These are phyloP conservation scores for Mormyrops attenuatus DNA, from an alignment of 2,797 vertebrate genomes.

Conservation along the genomic window DNA sequence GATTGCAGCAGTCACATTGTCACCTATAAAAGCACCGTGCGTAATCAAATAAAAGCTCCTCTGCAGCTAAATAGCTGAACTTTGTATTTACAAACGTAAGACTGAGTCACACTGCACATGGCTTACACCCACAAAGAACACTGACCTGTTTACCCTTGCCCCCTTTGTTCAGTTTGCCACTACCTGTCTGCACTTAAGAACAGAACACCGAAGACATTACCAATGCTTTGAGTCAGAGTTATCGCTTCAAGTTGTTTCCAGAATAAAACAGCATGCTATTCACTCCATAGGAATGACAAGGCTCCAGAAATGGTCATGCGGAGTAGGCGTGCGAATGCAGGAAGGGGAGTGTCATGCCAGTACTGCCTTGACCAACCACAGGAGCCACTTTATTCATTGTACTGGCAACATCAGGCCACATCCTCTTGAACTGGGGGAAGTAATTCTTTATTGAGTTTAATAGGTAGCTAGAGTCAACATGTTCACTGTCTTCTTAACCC, in stretches of 20 bases:
- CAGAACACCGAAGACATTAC: not conserved
- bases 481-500: not conserved
- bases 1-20: not conserved
- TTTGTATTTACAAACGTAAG: not conserved
- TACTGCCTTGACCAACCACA: slow-evolving; percentile 50
- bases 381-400: slow-evolving; percentile 38
- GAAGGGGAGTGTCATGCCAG: not conserved
- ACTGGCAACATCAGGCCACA: slow-evolving; percentile 19
- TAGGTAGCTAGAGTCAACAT: slow-evolving; percentile 26
- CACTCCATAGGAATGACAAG: not conserved
- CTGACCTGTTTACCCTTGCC: not conserved
- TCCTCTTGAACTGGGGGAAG: slow-evolving; percentile 45
- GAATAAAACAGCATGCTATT: not conserved
- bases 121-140: not conserved
- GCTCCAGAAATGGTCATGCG: not conserved
- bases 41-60: not conserved
- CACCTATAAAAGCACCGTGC: not conserved
- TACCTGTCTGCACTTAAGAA: slow-evolving; percentile 19
- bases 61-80: not conserved
- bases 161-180: not conserved
- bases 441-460: slow-evolving; percentile 41
- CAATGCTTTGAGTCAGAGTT: slow-evolving; percentile 7
- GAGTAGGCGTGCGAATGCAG: too few relatives aligned
- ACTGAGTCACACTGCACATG: slow-evolving; percentile 12
- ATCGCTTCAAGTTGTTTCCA: not conserved